Base-by-base conservation (phyloP, 2,797 vertebrate species). In the Miichthys miiuy region DNA sequence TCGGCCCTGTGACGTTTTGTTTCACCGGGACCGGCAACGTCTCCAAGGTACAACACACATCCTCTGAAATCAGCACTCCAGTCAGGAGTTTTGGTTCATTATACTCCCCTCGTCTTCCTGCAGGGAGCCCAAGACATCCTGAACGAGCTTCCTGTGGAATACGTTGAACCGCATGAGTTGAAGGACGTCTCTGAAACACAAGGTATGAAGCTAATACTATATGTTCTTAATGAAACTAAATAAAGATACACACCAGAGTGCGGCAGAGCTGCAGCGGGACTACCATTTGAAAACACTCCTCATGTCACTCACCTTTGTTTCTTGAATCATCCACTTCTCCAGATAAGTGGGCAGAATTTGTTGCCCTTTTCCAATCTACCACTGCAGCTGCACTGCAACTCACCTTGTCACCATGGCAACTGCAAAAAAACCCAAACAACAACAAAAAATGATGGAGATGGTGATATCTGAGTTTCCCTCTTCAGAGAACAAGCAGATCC, bases 1-100 rank as follows among this genome's bases (percentile, higher is more conserved):
- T 99, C 71, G 98, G 98, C 7, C 97, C 97, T 0, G 91, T 99
- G 82, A 99, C 98, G 0, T 99, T 99, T 89, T 98, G 99, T 62
- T 99, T 99, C 92, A 98, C 98, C 10, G 98, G 98, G 67, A 98
- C 98, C 38, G 98, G 98, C 73, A 99, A 99, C 48, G 98, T 99
- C 72, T 99, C 98, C 50, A 99, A 98, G 96, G 98, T 98, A 96
- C 84, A 76, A 3, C 10, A 9, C 38, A 34, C 62, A 21, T 25
- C 17, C 18, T 20, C 3, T 3, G 25, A 2, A 50, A 5, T 47
- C 3, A 42, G n/a, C 51, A 17, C 3, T 25, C 3, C 42, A 13
- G 13, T 63, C 11, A 16, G 8, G 48, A 27, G 25, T 25, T 25
- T 0, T 3, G 27, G 17, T 46, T 20, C 10, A 27, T 38, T 0